Evolutionary conservation across 2,797 vertebrate genomes (phyloP).

Genomic region (Acanthornis magna): DNA sequence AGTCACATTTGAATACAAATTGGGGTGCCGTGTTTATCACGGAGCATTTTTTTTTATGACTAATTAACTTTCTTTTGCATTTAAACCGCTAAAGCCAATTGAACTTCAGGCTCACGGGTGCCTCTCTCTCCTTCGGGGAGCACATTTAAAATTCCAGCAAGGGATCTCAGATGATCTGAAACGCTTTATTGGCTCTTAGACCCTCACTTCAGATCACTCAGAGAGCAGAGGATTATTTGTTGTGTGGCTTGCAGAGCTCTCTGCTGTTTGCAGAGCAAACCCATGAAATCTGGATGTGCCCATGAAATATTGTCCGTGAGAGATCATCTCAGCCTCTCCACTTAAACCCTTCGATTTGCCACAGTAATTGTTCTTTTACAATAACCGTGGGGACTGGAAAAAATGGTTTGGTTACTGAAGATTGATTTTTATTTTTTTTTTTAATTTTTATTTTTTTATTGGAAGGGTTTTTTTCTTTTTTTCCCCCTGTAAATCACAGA

Average conservation of each 20-base stretch:
- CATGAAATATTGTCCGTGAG: neutral
- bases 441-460: too few relatives aligned
- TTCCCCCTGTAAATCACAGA: neutral
- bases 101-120: constrained; percentile 14
- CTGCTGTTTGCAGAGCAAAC: constrained; percentile 35
- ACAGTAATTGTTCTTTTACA: constrained; percentile 42
- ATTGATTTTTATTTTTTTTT: neutral
- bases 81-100: constrained; percentile 29
- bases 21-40: constrained; percentile 17
- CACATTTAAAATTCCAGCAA: constrained; percentile 24
- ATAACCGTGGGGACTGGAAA: neutral
- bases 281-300: neutral
- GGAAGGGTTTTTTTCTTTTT: neutral
- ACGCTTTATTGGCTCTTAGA: constrained; percentile 8
- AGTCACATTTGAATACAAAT: constrained; percentile 67
- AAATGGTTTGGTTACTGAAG: neutral
- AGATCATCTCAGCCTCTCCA: constrained; percentile 14
- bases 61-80: constrained; percentile 51
- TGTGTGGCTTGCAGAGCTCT: constrained; percentile 20
- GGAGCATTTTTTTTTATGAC: constrained; percentile 21
- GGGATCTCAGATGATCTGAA: neutral
- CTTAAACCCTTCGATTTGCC: constrained; percentile 14
- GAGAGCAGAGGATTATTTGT: constrained; percentile 28
- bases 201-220: neutral
- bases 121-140: neutral